Evolutionary conservation across 2,797 vertebrate genomes (phyloP), one percentile per base, ranked within the genome.

Genomic region (Avahi laniger): DNA sequence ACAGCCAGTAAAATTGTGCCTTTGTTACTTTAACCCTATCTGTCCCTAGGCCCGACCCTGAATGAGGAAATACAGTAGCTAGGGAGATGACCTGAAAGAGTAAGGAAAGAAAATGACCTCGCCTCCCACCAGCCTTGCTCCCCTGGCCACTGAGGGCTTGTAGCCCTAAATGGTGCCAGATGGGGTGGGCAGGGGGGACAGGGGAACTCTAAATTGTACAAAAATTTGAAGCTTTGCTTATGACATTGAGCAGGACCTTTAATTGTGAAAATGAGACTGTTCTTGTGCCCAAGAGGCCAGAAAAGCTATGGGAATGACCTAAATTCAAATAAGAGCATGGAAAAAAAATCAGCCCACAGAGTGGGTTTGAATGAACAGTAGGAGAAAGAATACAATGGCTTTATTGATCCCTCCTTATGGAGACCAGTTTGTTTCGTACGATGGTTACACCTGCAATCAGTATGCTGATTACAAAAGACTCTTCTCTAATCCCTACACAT

Each of bases 291-390:
- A 15, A 94, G 30, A 93, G 43, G 26, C 46, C 83, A 79, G 69
- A 81, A 94, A 93, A 86, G 43, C 82, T 83, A 22, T 30, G 18
- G 11, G 52, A 89, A n/a, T 76, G 52, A 30, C 52, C 83, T 89
- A 84, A 91, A 94, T 91, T 93, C 30, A 94, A 83, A 83, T 3
- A 83, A 38, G 63, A 33, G 48, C 5, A 0, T 26, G 54, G 13
- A 14, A 33, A 30, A 72, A 84, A 30, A 50, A 54, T 86, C 85
- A 82, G 30, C 18, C 12, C 35, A 69, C 7, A 35, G 78, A 63
- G 24, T 46, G 15, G 11, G 61, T n/a, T 28, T n/a, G 83, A 86
- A 93, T 59, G 52, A 86, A 63, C 26, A 75, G 24, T 9, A 17
- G 35, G 35, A 81, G 65, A 59, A 61, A 86, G 48, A 89, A 80